Evolutionary conservation across 2,888 invertebrate genomes (phyloP).

Genomic region (Agonopterix alstromeriana): DNA sequence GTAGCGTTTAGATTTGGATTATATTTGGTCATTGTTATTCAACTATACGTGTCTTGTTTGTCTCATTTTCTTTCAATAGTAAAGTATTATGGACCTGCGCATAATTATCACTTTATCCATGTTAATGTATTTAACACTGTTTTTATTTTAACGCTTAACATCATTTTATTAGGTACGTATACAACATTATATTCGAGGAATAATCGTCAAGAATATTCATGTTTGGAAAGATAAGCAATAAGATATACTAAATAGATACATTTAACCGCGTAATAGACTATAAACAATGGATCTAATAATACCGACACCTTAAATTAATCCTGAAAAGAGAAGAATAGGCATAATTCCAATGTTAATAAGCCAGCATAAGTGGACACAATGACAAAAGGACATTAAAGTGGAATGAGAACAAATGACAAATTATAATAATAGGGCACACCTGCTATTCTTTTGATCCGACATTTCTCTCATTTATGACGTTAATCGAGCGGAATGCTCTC

Average conservation of each 20-base stretch:
- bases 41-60: slow-evolving; percentile 48
- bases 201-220: no score
- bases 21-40: slow-evolving; percentile 71
- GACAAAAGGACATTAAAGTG: slow-evolving; percentile 52
- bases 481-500: slow-evolving; percentile 70
- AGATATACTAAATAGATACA: slow-evolving; percentile 25
- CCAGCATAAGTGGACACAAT: slow-evolving; percentile 37
- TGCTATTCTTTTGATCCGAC: slow-evolving; percentile 75
- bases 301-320: slow-evolving; percentile 30
- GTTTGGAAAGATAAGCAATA: slow-evolving; percentile 4
- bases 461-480: slow-evolving; percentile 75
- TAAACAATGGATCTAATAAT: slow-evolving; percentile 21
- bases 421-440: slow-evolving; percentile 72
- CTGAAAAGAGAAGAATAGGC: slow-evolving; percentile 27
- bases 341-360: slow-evolving; percentile 42
- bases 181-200: no score
- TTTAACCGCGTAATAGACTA: slow-evolving; percentile 19
- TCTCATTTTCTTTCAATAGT: slow-evolving; percentile 57
- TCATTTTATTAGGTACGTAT: no score
- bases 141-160: no score
- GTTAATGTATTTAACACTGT: no score
- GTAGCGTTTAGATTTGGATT: slow-evolving; percentile 74
- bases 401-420: slow-evolving; percentile 66
- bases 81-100: slow-evolving; percentile 41
- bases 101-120: background rate